Evolutionary conservation across 2,888 invertebrate species (phyloP), one percentile per base, ranked within the genome.

Genomic region (Neoitamus cyanurus): DNA sequence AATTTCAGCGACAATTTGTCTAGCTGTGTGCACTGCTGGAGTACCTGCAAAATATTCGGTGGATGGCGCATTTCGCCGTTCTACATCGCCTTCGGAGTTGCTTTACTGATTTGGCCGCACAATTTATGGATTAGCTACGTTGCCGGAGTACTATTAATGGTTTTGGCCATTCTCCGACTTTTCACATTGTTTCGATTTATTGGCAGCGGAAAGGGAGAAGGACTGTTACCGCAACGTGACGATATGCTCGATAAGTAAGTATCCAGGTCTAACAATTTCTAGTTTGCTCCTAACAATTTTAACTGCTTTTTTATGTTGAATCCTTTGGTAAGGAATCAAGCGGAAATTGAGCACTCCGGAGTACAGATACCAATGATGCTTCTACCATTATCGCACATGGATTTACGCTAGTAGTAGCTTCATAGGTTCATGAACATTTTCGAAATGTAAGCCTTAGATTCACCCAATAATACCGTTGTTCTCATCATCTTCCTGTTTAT

Each of bases 81-180:
- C 28, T 91, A 91, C 87, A 87, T 90, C 84, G 88, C 88, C 84
- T 87, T 90, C 86, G 91, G 91, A 86, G 88, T 89, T 70, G 88
- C 88, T 69, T 87, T 91, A 83, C 88, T 91, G 77, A 85, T 90
- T 83, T 91, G 90, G 89, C 91, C 91, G 25, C 90, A 91, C 87
- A 91, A 92, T 89, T 89, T 93, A 75, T 93, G 93, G 93, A 89
- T 93, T 70, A 92, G 92, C 84, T 92, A 92, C 89, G 90, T 93
- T 77, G 92, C 92, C 77, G 92, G 92, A 5, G 89, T 91, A 69
- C 90, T 91, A 87, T 88, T 93, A 37, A 88, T 92, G 31, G 87
- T 91, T 1, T 88, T 93, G 84, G 92, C 92, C 9, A 86, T 92
- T 72, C 88, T 92, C 84, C 91, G 93, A 87, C 88, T 92, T 28